phyloP scores from a whole-genome alignment of 2,888 invertebrate species.

The Drosophila aldrichi region DNA sequence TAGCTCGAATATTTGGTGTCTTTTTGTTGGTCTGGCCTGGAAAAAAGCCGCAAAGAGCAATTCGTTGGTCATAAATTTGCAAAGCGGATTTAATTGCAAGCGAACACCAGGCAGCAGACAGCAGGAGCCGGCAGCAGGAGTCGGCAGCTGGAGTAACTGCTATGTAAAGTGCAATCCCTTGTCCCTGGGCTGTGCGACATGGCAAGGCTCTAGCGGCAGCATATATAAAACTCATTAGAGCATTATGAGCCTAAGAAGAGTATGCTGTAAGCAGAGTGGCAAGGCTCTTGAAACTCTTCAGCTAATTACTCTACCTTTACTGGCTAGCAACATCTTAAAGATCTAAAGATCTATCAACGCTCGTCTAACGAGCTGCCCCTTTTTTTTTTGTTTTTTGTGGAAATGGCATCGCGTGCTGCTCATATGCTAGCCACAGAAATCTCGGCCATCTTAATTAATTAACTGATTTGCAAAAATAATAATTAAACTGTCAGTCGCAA shows the following conservation, averaged over 20 bases:
- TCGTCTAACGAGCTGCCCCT: background rate
- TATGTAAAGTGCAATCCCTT: constrained; percentile 56
- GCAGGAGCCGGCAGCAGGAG: background rate
- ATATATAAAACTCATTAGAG: constrained; percentile 54
- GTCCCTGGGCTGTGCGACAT: constrained; percentile 23
- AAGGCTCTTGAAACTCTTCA: constrained; percentile 1
- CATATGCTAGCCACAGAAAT: constrained; percentile 27
- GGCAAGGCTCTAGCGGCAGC: constrained; percentile 12
- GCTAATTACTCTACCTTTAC: background rate
- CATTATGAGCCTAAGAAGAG: constrained; percentile 37
- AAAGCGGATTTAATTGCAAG: constrained; percentile 81
- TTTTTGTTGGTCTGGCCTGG: constrained; percentile 31
- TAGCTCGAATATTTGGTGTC: constrained; percentile 47
- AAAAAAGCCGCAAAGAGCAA: constrained; percentile 63
- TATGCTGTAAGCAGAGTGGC: constrained; percentile 25
- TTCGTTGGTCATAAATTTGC: constrained; percentile 82
- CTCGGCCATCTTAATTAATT: constrained; percentile 66
- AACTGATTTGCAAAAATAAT: constrained; percentile 71
- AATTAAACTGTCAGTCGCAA: constrained; percentile 74
- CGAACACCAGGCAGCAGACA: constrained; percentile 35
- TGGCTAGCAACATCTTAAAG: background rate
- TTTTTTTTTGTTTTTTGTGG: background rate
- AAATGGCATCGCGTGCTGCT: constrained; percentile 23
- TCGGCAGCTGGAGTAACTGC: constrained; percentile 9
- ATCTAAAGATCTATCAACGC: constrained; percentile 5